phyloP scores from a whole-genome alignment of 2,888 invertebrate species.

The Pocota personata region DNA sequence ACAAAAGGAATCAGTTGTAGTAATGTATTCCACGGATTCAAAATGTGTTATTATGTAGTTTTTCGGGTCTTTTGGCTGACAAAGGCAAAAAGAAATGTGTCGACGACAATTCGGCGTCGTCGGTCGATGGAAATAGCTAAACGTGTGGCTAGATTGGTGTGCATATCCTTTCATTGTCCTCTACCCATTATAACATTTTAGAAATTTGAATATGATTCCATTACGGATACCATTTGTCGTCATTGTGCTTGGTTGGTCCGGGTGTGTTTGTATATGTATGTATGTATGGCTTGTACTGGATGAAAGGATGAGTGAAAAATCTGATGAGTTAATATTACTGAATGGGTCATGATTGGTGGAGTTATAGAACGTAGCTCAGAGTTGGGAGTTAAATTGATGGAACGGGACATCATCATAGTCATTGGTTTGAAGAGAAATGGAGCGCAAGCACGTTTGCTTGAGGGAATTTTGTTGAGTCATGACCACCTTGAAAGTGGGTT shows the following conservation, averaged over 20 bases:
- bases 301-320: constrained; percentile 7
- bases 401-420: constrained; percentile 14
- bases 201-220: constrained; percentile 11
- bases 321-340: constrained; percentile 45
- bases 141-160: constrained; percentile 35
- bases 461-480: constrained; percentile 17
- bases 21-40: constrained; percentile 21
- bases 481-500: background rate
- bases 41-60: constrained; percentile 26
- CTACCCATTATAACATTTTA: background rate
- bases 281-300: background rate
- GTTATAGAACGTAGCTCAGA: constrained; percentile 5
- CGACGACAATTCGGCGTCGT: constrained; percentile 52
- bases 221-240: too few relatives aligned
- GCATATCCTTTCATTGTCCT: constrained; percentile 2
- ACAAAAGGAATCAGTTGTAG: constrained; percentile 16
- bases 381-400: constrained; percentile 23
- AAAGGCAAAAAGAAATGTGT: constrained; percentile 40
- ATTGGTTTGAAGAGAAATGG: constrained; percentile 26
- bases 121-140: constrained; percentile 28
- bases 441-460: constrained; percentile 11
- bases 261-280: background rate
- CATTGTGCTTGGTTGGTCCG: background rate
- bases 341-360: constrained; percentile 38
- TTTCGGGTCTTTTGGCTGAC: constrained; percentile 27